Conservation (phyloP, 2,888 invertebrate genomes). For the Tinea trinotella region DNA sequence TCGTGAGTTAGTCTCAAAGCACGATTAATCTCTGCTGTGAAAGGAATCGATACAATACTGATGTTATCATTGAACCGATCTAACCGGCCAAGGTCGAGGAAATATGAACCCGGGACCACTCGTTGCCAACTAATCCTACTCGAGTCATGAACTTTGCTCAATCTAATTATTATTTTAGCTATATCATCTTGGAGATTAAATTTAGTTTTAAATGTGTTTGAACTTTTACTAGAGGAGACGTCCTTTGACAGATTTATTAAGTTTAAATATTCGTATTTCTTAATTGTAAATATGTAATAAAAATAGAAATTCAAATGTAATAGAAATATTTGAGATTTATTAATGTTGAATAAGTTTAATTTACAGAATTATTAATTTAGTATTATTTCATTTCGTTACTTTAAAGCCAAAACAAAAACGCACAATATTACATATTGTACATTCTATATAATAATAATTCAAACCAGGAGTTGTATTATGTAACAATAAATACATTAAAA, state of each 20-base stretch:
- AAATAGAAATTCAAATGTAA: too few relatives aligned
- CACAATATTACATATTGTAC: too few relatives aligned
- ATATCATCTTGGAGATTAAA: neutral
- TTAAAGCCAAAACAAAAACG: too few relatives aligned
- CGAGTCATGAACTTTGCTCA: neutral
- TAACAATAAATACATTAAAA: too few relatives aligned
- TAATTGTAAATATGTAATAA: too few relatives aligned
- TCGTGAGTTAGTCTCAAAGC: constrained; percentile 12
- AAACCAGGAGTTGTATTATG: too few relatives aligned
- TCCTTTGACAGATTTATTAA: neutral
- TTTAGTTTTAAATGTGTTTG: neutral
- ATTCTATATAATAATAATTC: too few relatives aligned
- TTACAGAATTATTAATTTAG: too few relatives aligned
- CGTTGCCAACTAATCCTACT: neutral
- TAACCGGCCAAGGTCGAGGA: constrained; percentile 28
- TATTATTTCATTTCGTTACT: too few relatives aligned
- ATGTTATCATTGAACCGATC: constrained; percentile 24
- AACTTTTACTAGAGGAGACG: neutral
- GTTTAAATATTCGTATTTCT: neutral
- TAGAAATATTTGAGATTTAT: too few relatives aligned
- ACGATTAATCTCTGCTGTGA: constrained; percentile 21
- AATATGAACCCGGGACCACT: constrained; percentile 31
- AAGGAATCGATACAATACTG: constrained; percentile 22
- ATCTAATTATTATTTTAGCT: neutral
- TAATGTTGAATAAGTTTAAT: too few relatives aligned